Percentiles rank a stretch among this genome's conserved stretches.
Evolutionary conservation across 2,797 vertebrate genomes (phyloP).

Genomic region (Eulemur albifrons): DNA sequence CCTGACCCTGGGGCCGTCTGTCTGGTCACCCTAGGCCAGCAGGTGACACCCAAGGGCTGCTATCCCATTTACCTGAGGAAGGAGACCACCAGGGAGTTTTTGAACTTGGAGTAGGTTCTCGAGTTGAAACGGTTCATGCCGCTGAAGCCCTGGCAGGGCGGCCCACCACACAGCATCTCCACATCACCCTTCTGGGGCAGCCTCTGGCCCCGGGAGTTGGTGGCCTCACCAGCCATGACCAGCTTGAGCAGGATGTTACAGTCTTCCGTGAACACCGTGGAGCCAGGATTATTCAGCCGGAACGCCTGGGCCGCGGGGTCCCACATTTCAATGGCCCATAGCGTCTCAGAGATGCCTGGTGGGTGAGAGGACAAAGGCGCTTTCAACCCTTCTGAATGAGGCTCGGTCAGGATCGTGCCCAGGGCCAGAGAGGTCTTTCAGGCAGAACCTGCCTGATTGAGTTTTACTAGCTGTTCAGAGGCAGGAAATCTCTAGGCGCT

Average conservation of each 20-base stretch:
- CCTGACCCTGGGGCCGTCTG: not conserved
- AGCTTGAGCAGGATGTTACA: slow-evolving; percentile 96
- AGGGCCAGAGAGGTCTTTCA: not conserved
- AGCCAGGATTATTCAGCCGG: slow-evolving; percentile 94
- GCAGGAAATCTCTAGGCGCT: rapidly evolving
- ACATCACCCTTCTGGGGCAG: slow-evolving; percentile 97
- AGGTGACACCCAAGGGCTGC: not conserved
- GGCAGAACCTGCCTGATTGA: no score
- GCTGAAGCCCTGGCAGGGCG: slow-evolving; percentile 97
- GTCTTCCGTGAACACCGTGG: slow-evolving; percentile 97
- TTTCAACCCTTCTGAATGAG: not conserved
- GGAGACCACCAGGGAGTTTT: slow-evolving; percentile 97
- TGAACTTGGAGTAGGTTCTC: slow-evolving; percentile 97
- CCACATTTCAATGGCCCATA: slow-evolving; percentile 99
- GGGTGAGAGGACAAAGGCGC: not conserved
- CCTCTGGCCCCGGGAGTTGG: slow-evolving; percentile 93
- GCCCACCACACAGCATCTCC: slow-evolving; percentile 97
- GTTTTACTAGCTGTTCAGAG: not conserved
- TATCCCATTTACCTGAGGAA: slow-evolving; percentile 91
- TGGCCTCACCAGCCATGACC: slow-evolving; percentile 95
- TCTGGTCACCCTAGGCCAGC: not conserved
- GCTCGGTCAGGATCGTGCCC: not conserved
- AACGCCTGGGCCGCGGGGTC: slow-evolving; percentile 97
- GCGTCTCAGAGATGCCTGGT: slow-evolving; percentile 91
- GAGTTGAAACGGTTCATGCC: slow-evolving; percentile 99